Evolutionary conservation across 2,888 invertebrate genomes (phyloP).

Genomic region (Erannis defoliaria): DNA sequence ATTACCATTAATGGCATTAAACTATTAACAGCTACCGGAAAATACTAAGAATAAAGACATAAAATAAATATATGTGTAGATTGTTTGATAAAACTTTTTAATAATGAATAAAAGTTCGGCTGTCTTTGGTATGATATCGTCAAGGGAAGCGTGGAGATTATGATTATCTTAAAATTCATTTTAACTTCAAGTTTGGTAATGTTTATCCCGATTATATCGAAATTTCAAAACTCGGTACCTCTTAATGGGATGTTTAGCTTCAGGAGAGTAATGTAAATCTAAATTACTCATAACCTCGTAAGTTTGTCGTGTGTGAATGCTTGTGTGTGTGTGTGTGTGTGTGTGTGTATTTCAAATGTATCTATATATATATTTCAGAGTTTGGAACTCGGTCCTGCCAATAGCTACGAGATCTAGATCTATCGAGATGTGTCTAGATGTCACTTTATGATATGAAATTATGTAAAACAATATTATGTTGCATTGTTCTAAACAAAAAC

Average conservation of each 20-base stretch:
- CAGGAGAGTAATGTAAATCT: too few species aligned
- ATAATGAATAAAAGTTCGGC: conserved; percentile 72
- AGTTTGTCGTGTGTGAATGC: too few species aligned
- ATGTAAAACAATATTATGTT: too few species aligned
- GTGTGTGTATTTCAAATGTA: too few species aligned
- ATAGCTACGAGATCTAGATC: too few species aligned
- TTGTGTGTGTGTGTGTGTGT: too few species aligned
- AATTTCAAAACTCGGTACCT: not conserved
- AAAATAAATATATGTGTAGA: conserved; percentile 85
- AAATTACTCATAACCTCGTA: too few species aligned
- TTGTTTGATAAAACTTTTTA: conserved; percentile 72
- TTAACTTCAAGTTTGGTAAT: conserved; percentile 3
- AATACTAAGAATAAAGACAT: conserved; percentile 82
- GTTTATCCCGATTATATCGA: not conserved
- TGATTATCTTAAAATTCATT: conserved; percentile 1
- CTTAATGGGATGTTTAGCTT: not conserved
- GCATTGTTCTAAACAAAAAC: too few species aligned
- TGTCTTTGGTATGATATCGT: conserved; percentile 55
- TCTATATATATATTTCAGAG: too few species aligned
- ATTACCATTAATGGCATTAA: conserved; percentile 83
- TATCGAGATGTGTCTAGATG: too few species aligned
- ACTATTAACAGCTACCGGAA: conserved; percentile 86
- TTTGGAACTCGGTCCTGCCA: too few species aligned
- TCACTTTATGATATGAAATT: too few species aligned
- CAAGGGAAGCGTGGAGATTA: conserved; percentile 55